Evolutionary conservation across 1,140 invertebrate genomes (phyloP).

Genomic region (Lordiphosa clarofinis): DNA sequence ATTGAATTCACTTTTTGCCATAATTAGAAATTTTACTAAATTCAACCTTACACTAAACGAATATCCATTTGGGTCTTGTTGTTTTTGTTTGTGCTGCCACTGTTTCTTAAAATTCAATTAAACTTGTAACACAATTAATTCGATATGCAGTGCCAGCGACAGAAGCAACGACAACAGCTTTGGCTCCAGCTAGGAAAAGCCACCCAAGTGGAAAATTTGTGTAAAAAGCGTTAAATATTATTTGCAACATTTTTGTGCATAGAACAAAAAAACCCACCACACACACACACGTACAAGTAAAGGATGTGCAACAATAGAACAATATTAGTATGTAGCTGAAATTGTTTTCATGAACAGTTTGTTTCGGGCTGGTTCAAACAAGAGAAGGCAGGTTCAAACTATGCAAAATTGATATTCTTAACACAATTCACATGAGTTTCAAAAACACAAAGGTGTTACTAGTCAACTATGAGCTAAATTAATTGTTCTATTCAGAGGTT

Average conservation of each 20-base stretch:
- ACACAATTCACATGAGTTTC: no score
- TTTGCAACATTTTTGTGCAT: slow-evolving; percentile 33
- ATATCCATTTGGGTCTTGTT: slow-evolving; percentile 1
- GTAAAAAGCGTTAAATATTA: slow-evolving; percentile 55
- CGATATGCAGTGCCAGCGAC: slow-evolving; percentile 38
- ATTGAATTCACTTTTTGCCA: slow-evolving; percentile 37
- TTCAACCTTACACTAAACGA: slow-evolving; percentile 15
- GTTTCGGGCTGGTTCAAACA: no score
- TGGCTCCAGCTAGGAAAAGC: slow-evolving; percentile 6
- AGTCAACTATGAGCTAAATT: no score
- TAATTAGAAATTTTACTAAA: slow-evolving; percentile 6
- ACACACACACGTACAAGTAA: no score
- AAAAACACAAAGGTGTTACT: no score
- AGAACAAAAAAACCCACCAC: slow-evolving; percentile 10
- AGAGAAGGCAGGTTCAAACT: no score
- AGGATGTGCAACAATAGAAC: no score
- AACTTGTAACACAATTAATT: slow-evolving; percentile 56
- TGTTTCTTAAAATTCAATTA: slow-evolving; percentile 44
- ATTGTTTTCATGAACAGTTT: no score
- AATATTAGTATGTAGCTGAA: no score
- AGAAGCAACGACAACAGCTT: slow-evolving; percentile 9
- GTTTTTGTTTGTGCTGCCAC: slow-evolving; percentile 18
- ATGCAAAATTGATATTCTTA: no score
- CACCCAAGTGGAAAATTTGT: slow-evolving; percentile 48
- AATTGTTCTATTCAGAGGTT: no score